Conservation (phyloP, 2,888 invertebrate species). For the Trilocha varians region DNA sequence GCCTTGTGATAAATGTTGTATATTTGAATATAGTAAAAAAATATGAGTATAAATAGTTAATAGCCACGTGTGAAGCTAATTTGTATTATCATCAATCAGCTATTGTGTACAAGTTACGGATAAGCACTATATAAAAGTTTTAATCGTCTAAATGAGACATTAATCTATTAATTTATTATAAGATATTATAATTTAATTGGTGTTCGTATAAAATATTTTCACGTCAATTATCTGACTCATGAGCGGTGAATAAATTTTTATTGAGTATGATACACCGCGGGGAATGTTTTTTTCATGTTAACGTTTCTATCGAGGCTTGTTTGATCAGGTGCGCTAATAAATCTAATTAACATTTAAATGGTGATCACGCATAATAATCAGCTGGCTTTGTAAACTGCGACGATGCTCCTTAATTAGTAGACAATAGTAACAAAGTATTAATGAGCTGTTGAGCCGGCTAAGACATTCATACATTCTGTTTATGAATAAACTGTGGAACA, state of each 20-base stretch:
- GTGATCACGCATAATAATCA: slow-evolving; percentile 70
- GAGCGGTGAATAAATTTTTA: slow-evolving; percentile 22
- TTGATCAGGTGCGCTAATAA: slow-evolving; percentile 62
- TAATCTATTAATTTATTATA: slow-evolving; percentile 4
- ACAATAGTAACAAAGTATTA: slow-evolving; percentile 51
- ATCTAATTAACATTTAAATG: slow-evolving; percentile 72
- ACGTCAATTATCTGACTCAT: slow-evolving; percentile 26
- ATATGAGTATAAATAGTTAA: background rate
- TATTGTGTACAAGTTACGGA: slow-evolving; percentile 3
- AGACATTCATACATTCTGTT: slow-evolving; percentile 31
- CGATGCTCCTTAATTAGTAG: slow-evolving; percentile 60
- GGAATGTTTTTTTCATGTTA: slow-evolving; percentile 31
- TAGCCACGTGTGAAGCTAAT: background rate
- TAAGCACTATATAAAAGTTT: slow-evolving; percentile 1
- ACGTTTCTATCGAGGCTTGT: slow-evolving; percentile 30
- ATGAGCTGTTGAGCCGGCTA: slow-evolving; percentile 46
- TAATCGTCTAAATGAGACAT: slow-evolving; percentile 4
- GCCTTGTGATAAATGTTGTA: background rate
- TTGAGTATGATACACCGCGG: slow-evolving; percentile 17
- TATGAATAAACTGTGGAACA: slow-evolving; percentile 33
- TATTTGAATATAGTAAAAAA: background rate
- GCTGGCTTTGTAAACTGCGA: slow-evolving; percentile 54
- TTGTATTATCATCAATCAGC: background rate
- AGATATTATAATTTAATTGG: slow-evolving; percentile 1
- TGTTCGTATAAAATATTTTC: slow-evolving; percentile 17